Evolutionary conservation across 2,113 vertebrate genomes (phyloP).

Genomic region (Psittacula cyanocephala): DNA sequence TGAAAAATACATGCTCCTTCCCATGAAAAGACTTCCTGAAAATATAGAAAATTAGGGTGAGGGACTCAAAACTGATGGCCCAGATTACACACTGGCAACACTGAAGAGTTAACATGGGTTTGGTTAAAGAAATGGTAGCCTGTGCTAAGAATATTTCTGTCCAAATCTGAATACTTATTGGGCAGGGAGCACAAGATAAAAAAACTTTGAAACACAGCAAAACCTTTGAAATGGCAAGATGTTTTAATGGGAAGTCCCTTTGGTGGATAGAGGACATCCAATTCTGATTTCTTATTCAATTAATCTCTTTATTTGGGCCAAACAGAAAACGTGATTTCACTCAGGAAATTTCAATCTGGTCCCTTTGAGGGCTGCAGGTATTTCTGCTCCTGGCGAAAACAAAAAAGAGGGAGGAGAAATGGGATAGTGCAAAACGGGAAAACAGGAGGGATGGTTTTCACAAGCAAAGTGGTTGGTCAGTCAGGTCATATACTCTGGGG

Average conservation of each 20-base stretch:
- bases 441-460: background rate
- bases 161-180: background rate
- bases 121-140: background rate
- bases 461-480: background rate
- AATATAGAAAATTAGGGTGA: background rate
- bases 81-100: background rate
- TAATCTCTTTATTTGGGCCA: background rate
- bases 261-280: background rate
- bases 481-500: background rate
- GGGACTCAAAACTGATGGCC: background rate
- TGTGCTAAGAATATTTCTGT: background rate
- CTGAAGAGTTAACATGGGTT: background rate
- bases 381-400: background rate
- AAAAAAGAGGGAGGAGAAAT: background rate
- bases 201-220: background rate
- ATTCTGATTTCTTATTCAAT: background rate
- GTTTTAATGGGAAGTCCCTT: background rate
- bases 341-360: background rate
- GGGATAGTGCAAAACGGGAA: background rate
- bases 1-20: background rate
- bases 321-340: background rate
- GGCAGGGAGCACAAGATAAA: background rate
- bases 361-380: background rate
- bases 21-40: background rate
- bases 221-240: background rate